Base-by-base conservation (phyloP, 2,797 vertebrate genomes). In the Acomys russatus region DNA sequence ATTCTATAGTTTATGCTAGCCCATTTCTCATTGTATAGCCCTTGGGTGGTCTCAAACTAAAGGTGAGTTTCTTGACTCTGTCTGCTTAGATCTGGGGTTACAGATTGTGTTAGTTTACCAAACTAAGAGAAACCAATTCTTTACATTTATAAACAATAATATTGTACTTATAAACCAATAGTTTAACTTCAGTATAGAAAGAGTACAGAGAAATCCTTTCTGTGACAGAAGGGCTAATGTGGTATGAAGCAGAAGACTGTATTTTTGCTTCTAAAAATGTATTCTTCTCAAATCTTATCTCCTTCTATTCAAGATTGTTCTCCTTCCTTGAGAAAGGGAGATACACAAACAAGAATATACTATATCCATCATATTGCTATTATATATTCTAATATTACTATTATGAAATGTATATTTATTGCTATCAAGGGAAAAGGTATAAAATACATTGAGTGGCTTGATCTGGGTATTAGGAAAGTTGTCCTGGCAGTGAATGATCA, bases 111-210 rank as follows among this genome's bases (percentile, higher is more conserved):
- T n/a, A n/a, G 14, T 38, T 25, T 12, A 77, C 18, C 7, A 17
- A 51, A 30, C 28, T 63, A 15, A 77, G 35, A 97, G 96, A 96
- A 96, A 96, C 96, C 97, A 66, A 94, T 88, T 80, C 96, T 95
- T 71, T 76, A 85, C 82, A 96, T 74, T 97, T 97, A 94, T 92
- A 93, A 92, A 96, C 73, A 93, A 92, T 96, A 51, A 68, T 2
- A 54, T 85, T 71, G 59, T 94, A 71, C 96, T 98, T 97, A 88
- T 96, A 97, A 97, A 98, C 86, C 77, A 97, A 87, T 96, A 25
- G 92, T 97, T 97, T 63, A 61, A 35, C 4, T 88, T 94, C 91
- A 91, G 35, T 35, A 38, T 70, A 94, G 33, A 94, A 17, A 33
- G 18, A 38, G 10, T 25, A 17, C 9, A 90, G 71, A 38, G 44